Conservation (phyloP, 2,888 invertebrate genomes). For the Rhagium mordax region DNA sequence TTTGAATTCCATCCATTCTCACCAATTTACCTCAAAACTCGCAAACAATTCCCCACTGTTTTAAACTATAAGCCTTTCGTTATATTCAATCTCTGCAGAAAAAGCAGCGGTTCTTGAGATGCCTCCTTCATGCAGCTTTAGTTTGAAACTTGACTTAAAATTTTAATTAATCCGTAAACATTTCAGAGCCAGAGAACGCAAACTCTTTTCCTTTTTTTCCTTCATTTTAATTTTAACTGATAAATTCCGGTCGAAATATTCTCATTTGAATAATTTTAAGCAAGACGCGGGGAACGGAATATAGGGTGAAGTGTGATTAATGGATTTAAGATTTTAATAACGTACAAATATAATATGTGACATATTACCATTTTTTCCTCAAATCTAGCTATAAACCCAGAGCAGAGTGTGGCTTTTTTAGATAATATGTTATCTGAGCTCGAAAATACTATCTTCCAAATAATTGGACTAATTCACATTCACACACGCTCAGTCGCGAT, state of each 20-base stretch:
- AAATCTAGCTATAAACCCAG: too few relatives aligned
- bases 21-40: neutral
- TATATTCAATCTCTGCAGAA: neutral
- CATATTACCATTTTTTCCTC: too few relatives aligned
- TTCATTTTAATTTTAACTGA: neutral
- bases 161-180: constrained; percentile 20
- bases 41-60: neutral
- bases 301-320: neutral
- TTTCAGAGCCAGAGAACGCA: neutral
- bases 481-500: too few relatives aligned
- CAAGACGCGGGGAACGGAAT: neutral
- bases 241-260: neutral
- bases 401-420: too few relatives aligned
- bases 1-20: neutral
- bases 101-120: neutral
- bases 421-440: too few relatives aligned
- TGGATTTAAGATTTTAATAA: neutral
- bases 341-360: neutral
- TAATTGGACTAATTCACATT: too few relatives aligned
- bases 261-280: neutral
- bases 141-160: constrained; percentile 7
- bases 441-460: too few relatives aligned
- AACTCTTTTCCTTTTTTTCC: constrained; percentile 1
- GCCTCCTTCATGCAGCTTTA: neutral
- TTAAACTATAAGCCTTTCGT: neutral